Percentiles rank a stretch among this genome's conserved stretches.
phyloP scores from a whole-genome alignment of 2,113 vertebrate genomes.

The Procavia capensis region DNA sequence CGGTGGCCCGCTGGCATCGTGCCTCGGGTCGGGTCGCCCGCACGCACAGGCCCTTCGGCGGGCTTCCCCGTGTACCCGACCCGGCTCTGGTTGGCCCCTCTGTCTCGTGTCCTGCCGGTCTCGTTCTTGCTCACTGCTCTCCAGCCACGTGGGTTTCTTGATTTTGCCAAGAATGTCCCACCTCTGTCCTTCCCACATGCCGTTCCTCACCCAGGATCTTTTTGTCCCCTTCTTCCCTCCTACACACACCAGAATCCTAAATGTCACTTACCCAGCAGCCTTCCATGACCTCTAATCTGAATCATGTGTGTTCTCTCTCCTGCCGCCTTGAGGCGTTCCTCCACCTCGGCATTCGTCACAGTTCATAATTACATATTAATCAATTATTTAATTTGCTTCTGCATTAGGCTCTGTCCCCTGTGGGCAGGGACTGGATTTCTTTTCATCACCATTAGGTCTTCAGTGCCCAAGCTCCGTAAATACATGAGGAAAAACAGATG shows the following conservation, averaged over 20 bases:
- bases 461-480: slow-evolving; percentile 4
- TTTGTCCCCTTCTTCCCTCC: neutral
- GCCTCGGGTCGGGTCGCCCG: neutral
- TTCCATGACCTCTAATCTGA: slow-evolving; percentile 15
- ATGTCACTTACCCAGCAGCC: neutral
- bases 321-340: neutral
- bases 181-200: neutral
- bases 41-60: neutral
- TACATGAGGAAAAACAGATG: neutral
- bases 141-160: neutral
- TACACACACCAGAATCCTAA: neutral
- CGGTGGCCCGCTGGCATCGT: neutral
- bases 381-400: neutral
- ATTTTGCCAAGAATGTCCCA: neutral
- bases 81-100: neutral
- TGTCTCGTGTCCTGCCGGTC: neutral
- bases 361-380: neutral
- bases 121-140: neutral
- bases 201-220: neutral
- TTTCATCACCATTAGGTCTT: slow-evolving; percentile 15
- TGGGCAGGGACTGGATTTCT: neutral
- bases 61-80: neutral
- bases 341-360: neutral
- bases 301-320: neutral
- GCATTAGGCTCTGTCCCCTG: neutral